Base-by-base conservation (phyloP, 2,113 vertebrate species). In the Corythaixoides concolor region DNA sequence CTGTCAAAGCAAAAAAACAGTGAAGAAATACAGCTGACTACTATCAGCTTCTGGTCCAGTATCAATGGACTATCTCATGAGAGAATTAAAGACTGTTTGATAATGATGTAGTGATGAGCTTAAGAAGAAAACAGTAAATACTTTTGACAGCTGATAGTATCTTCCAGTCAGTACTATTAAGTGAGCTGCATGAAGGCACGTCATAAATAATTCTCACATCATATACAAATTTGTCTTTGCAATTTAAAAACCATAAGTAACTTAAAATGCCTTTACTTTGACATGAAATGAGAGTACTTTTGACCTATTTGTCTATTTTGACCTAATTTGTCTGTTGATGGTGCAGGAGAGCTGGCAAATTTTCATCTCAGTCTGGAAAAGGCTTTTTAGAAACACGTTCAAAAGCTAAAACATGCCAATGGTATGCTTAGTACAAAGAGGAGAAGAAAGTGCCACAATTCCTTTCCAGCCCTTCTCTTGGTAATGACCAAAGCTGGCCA, bases 61-160 rank as follows among this genome's bases (percentile, higher is more conserved):
- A 24, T 55, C 68, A 63, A 49, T 62, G 45, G 26, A 37, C 37
- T 85, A 30, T 6, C 19, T 63, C 39, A 84, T 0, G 0, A 27
- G 23, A 49, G 41, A 12, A 52, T 78, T 85, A n/a, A 39, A 91
- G 35, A 47, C n/a, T 82, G n/a, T 66, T 88, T 66, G 64, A 41
- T 58, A 63, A 74, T 22, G 56, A 60, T 73, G 53, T 35, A 16
- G 35, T 30, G 22, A 80, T 73, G 59, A 72, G 35, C 47, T 68
- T 63, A 47, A 72, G 78, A 60, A 77, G 49, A 82, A 95, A 84
- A 53, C 55, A 49, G 18, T 22, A 47, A 88, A 27, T 33, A 39
- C 11, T 59, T 93, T 77, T 85, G 91, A 69, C 50, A 88, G 53
- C 39, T 67, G 76, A 93, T 95, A 78, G 32, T 96, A n/a, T n/a